Evolutionary conservation across 2,797 vertebrate species (phyloP).

Genomic region (Anas bahamensis): DNA sequence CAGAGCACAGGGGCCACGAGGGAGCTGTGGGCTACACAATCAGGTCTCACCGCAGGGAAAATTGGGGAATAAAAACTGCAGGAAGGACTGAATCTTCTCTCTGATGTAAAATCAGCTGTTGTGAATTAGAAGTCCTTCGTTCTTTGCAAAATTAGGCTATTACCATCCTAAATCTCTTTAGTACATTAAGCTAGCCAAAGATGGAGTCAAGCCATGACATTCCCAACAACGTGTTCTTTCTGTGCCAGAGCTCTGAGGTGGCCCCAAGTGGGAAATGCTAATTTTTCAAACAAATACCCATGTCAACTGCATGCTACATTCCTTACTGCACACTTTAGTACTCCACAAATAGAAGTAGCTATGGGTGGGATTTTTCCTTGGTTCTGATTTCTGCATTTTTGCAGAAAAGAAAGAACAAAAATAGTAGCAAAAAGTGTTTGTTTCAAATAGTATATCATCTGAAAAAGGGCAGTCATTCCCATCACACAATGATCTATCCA

Average conservation of each 20-base stretch:
- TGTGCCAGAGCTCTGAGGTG: neutral
- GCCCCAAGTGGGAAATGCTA: neutral
- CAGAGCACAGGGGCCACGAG: neutral
- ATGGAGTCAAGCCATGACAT: neutral
- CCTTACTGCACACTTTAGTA: neutral
- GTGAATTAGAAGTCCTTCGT: neutral
- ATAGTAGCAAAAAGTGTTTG: neutral
- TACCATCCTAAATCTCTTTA: neutral
- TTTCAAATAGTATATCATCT: neutral
- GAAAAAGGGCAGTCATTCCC: neutral
- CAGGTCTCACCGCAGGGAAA: neutral
- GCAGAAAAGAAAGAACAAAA: neutral
- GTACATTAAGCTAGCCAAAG: neutral
- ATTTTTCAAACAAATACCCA: neutral
- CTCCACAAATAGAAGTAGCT: neutral
- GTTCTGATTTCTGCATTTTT: neutral
- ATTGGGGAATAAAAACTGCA: neutral
- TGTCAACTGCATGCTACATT: neutral
- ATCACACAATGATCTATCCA: neutral
- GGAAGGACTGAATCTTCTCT: neutral
- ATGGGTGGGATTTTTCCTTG: neutral
- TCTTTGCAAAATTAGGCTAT: neutral
- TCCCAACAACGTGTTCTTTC: neutral
- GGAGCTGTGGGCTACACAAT: neutral
- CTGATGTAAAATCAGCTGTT: neutral